phyloP scores from a whole-genome alignment of 2,113 vertebrate genomes.

The Seriola rivoliana region DNA sequence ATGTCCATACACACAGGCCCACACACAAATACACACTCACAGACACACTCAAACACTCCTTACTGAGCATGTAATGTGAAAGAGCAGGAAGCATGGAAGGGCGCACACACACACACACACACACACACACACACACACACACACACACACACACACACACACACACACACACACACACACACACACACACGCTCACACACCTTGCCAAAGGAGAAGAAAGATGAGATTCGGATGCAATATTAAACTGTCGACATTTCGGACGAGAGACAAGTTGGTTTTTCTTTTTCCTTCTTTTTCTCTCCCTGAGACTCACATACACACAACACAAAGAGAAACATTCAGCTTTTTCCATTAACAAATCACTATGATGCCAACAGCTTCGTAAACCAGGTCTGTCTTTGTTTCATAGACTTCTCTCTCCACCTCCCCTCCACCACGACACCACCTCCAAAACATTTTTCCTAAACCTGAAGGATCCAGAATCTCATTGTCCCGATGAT shows the following conservation, averaged over 20 bases:
- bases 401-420: not conserved
- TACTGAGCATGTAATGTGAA: slow-evolving; percentile 40
- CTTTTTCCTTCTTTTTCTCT: not conserved
- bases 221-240: slow-evolving; percentile 40
- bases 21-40: not conserved
- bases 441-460: not conserved
- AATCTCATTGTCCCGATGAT: not conserved
- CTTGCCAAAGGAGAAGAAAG: slow-evolving; percentile 32
- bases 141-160: not conserved
- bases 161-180: not conserved
- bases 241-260: slow-evolving; percentile 35
- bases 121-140: not conserved
- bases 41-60: not conserved
- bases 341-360: slow-evolving; percentile 16
- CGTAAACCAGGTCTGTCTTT: not conserved
- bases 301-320: not conserved
- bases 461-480: not conserved
- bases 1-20: slow-evolving; percentile 9
- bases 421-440: not conserved
- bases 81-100: not conserved
- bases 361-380: not conserved
- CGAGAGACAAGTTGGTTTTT: slow-evolving; percentile 17
- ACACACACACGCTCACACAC: not conserved
- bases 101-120: not conserved
- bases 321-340: not conserved